Percentiles rank a stretch among this genome's conserved stretches.
These are phyloP conservation scores for Nothoprocta pentlandii DNA, from an alignment of 2,113 vertebrate species.

Conservation along the genomic window DNA sequence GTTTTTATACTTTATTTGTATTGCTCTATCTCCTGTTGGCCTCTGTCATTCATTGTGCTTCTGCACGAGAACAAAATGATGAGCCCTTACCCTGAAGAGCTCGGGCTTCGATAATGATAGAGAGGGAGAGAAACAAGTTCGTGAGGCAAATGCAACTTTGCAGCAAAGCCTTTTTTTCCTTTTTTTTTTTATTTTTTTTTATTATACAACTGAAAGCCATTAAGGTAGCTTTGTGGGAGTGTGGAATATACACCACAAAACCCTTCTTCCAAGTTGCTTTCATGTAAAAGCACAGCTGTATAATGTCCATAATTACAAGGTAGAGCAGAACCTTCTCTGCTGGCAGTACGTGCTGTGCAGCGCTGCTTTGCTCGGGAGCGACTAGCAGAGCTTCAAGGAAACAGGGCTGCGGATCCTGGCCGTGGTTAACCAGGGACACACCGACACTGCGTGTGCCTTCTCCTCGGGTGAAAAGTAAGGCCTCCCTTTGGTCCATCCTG, in stretches of 20 bases:
- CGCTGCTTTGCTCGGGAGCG: neutral
- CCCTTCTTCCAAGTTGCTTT: slow-evolving; percentile 3
- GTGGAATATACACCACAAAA: neutral
- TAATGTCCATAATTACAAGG: slow-evolving; percentile 10
- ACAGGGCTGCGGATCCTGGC: neutral
- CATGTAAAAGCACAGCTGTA: neutral
- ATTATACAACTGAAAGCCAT: neutral
- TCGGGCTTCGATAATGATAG: neutral
- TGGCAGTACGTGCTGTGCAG: neutral
- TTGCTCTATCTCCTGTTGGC: neutral
- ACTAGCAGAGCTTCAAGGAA: neutral
- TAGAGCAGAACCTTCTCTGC: neutral
- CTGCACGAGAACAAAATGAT: neutral
- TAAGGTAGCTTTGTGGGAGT: neutral
- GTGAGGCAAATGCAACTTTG: neutral
- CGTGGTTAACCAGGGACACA: neutral
- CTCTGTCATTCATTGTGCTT: neutral
- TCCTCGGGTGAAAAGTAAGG: neutral
- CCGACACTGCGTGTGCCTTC: neutral
- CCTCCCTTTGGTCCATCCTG: neutral
- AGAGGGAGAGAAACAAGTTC: neutral
- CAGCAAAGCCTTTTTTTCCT: neutral
- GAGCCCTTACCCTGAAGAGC: neutral
- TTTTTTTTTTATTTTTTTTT: neutral
- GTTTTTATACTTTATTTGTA: neutral